A percentile compares a stretch with the other conserved stretches of the same genome.
Conservation (phyloP, 2,888 invertebrate species). For the Campoplex nolae region DNA sequence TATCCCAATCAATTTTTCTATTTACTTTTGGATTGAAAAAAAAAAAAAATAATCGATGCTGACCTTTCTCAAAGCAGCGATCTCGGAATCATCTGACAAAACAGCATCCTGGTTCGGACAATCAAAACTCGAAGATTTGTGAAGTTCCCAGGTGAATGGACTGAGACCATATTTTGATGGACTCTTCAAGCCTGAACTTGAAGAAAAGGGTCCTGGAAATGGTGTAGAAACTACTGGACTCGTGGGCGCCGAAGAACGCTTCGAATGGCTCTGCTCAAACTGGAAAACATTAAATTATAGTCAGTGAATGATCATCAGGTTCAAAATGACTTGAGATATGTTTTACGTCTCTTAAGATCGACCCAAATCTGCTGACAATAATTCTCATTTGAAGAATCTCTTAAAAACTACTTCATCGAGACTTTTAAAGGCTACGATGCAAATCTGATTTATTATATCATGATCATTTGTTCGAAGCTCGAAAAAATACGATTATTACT, state of each 20-base stretch:
- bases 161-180: slow-evolving; percentile 72
- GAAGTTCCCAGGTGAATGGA: slow-evolving; percentile 77
- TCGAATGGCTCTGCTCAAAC: slow-evolving; percentile 79
- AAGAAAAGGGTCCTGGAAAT: slow-evolving; percentile 72
- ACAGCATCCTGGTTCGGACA: slow-evolving; percentile 45
- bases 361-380: background rate
- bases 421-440: background rate
- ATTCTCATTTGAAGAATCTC: background rate
- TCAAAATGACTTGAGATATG: background rate
- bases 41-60: slow-evolving; percentile 23
- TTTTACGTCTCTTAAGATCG: background rate
- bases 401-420: background rate
- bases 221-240: slow-evolving; percentile 77
- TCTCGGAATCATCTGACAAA: slow-evolving; percentile 68
- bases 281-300: slow-evolving; percentile 65
- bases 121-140: slow-evolving; percentile 68
- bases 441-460: background rate
- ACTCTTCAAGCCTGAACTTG: slow-evolving; percentile 74
- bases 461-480: background rate
- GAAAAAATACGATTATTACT: background rate
- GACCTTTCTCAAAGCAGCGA: slow-evolving; percentile 77
- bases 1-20: background rate
- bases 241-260: slow-evolving; percentile 77
- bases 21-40: background rate
- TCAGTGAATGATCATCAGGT: background rate